Percentiles rank a stretch among this genome's conserved stretches.
These are phyloP conservation scores for Amphiprion percula DNA, from an alignment of 2,113 vertebrate species.

Conservation along the genomic window DNA sequence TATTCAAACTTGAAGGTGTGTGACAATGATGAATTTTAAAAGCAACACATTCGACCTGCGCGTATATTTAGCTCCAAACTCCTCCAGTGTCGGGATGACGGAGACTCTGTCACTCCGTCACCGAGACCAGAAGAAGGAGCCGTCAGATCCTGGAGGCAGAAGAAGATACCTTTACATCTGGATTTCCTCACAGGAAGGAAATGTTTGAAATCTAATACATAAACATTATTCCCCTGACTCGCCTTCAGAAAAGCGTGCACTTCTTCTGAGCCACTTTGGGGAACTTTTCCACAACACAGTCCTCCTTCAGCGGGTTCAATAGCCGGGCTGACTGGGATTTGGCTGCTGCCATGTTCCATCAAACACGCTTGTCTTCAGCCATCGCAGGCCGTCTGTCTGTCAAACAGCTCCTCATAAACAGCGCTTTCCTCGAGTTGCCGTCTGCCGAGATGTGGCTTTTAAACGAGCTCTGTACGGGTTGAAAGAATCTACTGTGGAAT, in stretches of 20 bases:
- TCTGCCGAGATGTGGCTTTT: slow-evolving; percentile 39
- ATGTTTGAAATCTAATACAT: slow-evolving; percentile 84
- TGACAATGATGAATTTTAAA: slow-evolving; percentile 47
- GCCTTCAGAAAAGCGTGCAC: slow-evolving; percentile 53
- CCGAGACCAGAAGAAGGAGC: slow-evolving; percentile 53
- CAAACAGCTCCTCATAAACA: slow-evolving; percentile 54
- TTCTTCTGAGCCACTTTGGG: slow-evolving; percentile 79
- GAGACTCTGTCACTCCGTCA: slow-evolving; percentile 66
- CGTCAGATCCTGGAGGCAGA: slow-evolving; percentile 77
- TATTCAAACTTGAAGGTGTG: slow-evolving; percentile 57
- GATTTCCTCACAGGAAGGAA: slow-evolving; percentile 77
- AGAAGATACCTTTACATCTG: slow-evolving; percentile 81
- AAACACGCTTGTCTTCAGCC: slow-evolving; percentile 74
- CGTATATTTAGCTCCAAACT: slow-evolving; percentile 67
- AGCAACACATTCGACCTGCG: slow-evolving; percentile 50
- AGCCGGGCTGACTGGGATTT: slow-evolving; percentile 74
- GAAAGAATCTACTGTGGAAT: slow-evolving; percentile 20
- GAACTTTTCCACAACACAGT: slow-evolving; percentile 73
- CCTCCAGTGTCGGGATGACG: slow-evolving; percentile 59
- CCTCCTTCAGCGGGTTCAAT: slow-evolving; percentile 76
- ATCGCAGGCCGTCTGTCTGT: slow-evolving; percentile 65
- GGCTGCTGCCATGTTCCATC: slow-evolving; percentile 80
- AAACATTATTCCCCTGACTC: slow-evolving; percentile 78
- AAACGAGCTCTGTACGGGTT: slow-evolving; percentile 6
- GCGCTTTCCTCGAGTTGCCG: slow-evolving; percentile 26